Evolutionary conservation across 2,888 invertebrate genomes (phyloP).

Genomic region (Julus scanicus): DNA sequence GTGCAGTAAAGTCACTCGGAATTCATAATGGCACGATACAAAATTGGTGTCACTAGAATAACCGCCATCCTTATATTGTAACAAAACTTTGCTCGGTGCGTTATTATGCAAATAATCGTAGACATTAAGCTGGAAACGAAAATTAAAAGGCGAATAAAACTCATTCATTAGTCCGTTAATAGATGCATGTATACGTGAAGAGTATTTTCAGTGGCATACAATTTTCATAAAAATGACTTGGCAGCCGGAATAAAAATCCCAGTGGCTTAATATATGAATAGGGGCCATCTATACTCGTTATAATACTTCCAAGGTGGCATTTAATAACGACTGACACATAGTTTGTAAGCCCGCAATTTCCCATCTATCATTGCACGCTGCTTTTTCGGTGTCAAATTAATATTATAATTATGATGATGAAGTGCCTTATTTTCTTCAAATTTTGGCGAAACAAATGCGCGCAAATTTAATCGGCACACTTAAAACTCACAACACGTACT

Average conservation of each 20-base stretch:
- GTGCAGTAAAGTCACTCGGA: conserved; percentile 3
- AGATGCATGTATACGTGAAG: neutral
- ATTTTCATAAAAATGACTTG: neutral
- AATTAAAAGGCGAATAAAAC: conserved; percentile 42
- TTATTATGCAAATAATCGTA: conserved; percentile 18
- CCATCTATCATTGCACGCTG: neutral
- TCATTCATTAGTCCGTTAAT: conserved; percentile 16
- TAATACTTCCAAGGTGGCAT: neutral
- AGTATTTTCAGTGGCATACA: neutral
- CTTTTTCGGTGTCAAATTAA: conserved; percentile 39
- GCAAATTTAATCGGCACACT: neutral
- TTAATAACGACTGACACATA: conserved; percentile 24
- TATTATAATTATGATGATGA: conserved; percentile 35
- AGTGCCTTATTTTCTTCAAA: conserved; percentile 36
- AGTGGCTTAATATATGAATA: neutral
- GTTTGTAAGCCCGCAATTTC: neutral
- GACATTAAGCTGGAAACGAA: conserved; percentile 9
- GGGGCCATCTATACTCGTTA: conserved; percentile 1
- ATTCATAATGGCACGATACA: neutral
- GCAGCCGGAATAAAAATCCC: neutral
- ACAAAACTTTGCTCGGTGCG: neutral
- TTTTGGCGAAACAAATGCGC: conserved; percentile 14
- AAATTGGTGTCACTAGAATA: conserved; percentile 34
- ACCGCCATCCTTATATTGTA: neutral
- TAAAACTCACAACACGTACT: conserved; percentile 1